Percentiles rank a stretch among this genome's conserved stretches.
These are phyloP conservation scores for Cassiopea xamachana DNA, from an alignment of 30 jellyfish, hydroid and myxozoan species.

Conservation along the genomic window DNA sequence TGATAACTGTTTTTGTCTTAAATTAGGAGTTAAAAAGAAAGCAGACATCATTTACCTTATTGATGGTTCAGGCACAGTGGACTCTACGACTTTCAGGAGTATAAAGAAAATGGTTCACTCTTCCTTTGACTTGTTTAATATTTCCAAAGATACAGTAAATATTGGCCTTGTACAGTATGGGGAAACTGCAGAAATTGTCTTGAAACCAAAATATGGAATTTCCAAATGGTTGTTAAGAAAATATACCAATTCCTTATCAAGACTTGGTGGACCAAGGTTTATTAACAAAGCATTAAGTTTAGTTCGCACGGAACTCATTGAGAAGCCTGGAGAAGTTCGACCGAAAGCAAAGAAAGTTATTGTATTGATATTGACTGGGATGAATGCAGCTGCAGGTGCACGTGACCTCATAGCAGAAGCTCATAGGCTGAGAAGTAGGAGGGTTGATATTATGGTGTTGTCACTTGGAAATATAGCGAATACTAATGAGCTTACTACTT, in stretches of 20 bases:
- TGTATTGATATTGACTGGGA: constrained; percentile 77
- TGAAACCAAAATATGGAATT: constrained; percentile 43
- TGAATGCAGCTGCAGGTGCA: constrained; percentile 51
- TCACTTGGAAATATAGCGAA: constrained; percentile 57
- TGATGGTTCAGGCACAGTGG: constrained; percentile 29
- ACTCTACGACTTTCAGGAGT: neutral
- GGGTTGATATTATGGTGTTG: constrained; percentile 63
- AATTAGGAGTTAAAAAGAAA: constrained; percentile 3
- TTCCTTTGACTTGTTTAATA: constrained; percentile 28
- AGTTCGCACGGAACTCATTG: constrained; percentile 30
- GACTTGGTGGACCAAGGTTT: constrained; percentile 76
- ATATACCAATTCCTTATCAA: neutral
- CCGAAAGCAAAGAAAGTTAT: constrained; percentile 52
- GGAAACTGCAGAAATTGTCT: neutral
- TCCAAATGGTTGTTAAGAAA: constrained; percentile 7
- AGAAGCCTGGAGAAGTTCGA: constrained; percentile 36
- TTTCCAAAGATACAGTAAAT: neutral
- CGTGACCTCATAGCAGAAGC: constrained; percentile 51
- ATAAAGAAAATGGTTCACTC: constrained; percentile 32
- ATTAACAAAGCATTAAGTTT: constrained; percentile 59
- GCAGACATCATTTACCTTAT: constrained; percentile 24
- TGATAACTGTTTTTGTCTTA: too few relatives aligned
- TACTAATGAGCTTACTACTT: constrained; percentile 10
- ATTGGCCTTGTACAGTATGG: constrained; percentile 40
- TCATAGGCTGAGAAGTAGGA: constrained; percentile 7